Evolutionary conservation across 2,113 vertebrate genomes (phyloP), one percentile per base, ranked within the genome.

Genomic region (Ochotona princeps): DNA sequence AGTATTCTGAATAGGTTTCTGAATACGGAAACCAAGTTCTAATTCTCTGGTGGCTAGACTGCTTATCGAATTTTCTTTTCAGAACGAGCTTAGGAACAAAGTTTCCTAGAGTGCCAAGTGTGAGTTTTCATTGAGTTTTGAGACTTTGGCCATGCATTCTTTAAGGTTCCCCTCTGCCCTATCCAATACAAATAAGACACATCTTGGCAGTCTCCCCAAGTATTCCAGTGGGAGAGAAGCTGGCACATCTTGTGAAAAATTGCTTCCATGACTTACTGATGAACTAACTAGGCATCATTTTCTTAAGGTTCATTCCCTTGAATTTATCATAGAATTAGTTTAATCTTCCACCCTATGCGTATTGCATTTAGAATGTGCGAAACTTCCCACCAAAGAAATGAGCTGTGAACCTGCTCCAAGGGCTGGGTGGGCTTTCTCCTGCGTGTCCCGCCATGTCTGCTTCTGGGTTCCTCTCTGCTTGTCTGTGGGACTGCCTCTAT

Each of bases 261-360:
- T 76, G 89, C 76, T 89, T 60, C 35, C 10, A 81, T 94, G 67
- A 94, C 49, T 96, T 94, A 94, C 70, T 92, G 87, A 95, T 87
- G 91, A 67, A 88, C 69, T n/a, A 73, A 83, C 14, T n/a, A 35
- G 85, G n/a, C 67, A 87, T 47, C n/a, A 38, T 95, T 94, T 96
- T 91, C 83, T 91, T 26, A 84, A 72, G 28, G 72, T 65, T 92
- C 89, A 91, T 69, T 91, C 54, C 65, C 74, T 69, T 47, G 87
- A 83, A 95, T 89, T 91, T 95, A 89, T 93, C 89, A 95, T 7
- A 74, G 93, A 76, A 60, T 60, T 83, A 44, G 38, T 44, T 44
- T 44, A 44, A 20, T n/a, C 49, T 38, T 7, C 49, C 2, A n/a
- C 26, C 20, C 28, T 4, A 20, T 18, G 54, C 66, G 17, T 70